Evolutionary conservation across 2,113 vertebrate species (phyloP).

Genomic region (Pseudopodoces humilis): DNA sequence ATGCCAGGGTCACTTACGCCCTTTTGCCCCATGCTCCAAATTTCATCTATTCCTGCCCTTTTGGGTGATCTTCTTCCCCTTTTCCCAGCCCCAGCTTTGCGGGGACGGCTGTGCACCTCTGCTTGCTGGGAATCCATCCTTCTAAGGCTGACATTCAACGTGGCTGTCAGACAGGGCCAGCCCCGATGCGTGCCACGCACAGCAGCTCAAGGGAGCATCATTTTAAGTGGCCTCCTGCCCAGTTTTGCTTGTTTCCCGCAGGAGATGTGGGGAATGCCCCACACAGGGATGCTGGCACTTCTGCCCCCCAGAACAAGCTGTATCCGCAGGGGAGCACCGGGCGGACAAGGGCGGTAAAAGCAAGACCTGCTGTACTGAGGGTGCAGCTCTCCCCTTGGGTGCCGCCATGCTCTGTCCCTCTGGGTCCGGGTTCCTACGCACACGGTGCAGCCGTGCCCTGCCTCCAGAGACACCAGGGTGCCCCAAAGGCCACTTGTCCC

Average conservation of each 20-base stretch:
- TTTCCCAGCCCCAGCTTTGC: neutral
- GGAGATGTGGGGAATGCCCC: neutral
- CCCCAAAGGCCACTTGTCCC: neutral
- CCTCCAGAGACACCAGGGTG: neutral
- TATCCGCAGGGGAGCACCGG: neutral
- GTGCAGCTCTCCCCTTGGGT: rapidly evolving
- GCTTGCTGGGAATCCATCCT: neutral
- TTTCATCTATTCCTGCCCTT: neutral
- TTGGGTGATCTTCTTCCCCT: neutral
- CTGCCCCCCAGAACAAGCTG: neutral
- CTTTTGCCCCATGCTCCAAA: rapidly evolving
- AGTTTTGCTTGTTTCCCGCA: neutral
- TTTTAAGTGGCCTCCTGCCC: neutral
- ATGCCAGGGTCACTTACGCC: neutral
- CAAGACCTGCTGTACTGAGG: no score
- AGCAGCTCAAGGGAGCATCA: neutral
- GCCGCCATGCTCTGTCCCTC: neutral
- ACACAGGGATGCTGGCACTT: no score
- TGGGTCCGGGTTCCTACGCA: rapidly evolving
- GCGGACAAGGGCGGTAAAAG: rapidly evolving
- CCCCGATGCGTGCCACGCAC: rapidly evolving
- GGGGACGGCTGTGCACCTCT: rapidly evolving
- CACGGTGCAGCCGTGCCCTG: rapidly evolving
- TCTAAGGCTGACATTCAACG: rapidly evolving
- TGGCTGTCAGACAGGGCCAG: neutral